Evolutionary conservation across 53 echinoderm and acorn worm species (phyloP).

Genomic region (Hippasteria phrygiana): DNA sequence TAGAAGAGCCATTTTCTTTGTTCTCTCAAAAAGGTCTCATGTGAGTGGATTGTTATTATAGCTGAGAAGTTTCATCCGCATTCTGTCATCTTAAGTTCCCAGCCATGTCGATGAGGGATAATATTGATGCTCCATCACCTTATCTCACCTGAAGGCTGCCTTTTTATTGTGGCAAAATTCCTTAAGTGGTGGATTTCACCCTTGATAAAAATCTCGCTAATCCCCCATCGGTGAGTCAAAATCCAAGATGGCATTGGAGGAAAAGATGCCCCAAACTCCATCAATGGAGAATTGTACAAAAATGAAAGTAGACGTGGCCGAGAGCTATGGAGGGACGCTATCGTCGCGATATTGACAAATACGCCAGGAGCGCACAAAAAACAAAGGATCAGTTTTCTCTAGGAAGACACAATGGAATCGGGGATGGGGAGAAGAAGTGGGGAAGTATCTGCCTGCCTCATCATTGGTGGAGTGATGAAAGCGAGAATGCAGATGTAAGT

Average conservation of each 20-base stretch:
- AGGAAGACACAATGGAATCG: slow-evolving; percentile 34
- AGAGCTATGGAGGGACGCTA: neutral
- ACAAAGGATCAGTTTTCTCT: slow-evolving; percentile 3
- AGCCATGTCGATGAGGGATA: neutral
- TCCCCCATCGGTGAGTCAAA: slow-evolving; percentile 46
- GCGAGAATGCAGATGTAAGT: slow-evolving; percentile 13
- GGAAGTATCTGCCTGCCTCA: neutral
- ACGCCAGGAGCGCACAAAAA: neutral
- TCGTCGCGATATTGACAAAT: slow-evolving; percentile 10
- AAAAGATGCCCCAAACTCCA: neutral
- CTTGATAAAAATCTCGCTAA: slow-evolving; percentile 40
- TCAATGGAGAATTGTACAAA: neutral
- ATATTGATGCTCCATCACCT: neutral
- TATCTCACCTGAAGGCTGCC: slow-evolving; percentile 3
- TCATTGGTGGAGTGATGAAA: slow-evolving; percentile 3
- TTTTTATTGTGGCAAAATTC: neutral
- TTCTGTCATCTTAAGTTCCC: neutral
- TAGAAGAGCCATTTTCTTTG: neutral
- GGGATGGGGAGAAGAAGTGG: neutral
- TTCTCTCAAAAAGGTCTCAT: neutral
- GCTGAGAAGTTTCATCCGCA: neutral
- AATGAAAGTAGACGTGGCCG: neutral
- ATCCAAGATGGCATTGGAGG: slow-evolving; percentile 12
- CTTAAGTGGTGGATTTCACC: slow-evolving; percentile 31
- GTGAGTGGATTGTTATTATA: neutral